Percentiles rank a stretch among this genome's conserved stretches.
Conservation (phyloP, 2,888 invertebrate species). For the Chironomus tentans region DNA sequence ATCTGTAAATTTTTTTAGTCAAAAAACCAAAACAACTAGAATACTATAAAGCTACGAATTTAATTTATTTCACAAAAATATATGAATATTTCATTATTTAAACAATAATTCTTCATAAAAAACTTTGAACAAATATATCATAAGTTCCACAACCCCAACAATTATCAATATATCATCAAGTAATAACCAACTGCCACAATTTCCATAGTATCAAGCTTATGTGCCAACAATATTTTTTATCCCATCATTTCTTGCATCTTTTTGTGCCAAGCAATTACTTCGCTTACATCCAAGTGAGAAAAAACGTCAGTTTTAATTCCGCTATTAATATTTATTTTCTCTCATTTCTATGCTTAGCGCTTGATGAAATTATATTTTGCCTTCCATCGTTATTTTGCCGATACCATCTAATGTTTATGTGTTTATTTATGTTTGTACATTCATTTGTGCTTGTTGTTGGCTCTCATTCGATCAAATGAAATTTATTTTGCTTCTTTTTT, state of each 20-base stretch:
- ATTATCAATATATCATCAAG: no score
- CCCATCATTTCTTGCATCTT: not conserved
- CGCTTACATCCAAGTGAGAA: not conserved
- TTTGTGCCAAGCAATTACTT: not conserved
- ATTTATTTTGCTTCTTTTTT: not conserved
- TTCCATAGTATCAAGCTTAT: no score
- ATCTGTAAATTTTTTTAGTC: no score
- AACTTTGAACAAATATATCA: no score
- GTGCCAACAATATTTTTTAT: no score
- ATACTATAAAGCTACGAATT: no score
- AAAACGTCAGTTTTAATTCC: not conserved
- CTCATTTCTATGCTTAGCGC: not conserved
- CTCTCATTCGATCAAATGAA: not conserved
- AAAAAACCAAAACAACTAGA: no score
- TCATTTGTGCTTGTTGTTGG: not conserved
- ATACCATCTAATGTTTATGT: not conserved
- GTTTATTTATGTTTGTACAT: not conserved
- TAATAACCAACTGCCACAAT: no score
- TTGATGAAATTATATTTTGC: not conserved
- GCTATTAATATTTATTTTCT: not conserved
- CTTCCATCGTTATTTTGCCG: not conserved
- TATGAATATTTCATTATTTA: no score
- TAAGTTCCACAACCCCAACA: no score
- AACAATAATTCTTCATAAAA: no score
- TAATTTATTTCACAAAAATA: no score